Evolutionary conservation across 2,797 vertebrate species (phyloP), one percentile per base, ranked within the genome.

Genomic region (Danio choprae): DNA sequence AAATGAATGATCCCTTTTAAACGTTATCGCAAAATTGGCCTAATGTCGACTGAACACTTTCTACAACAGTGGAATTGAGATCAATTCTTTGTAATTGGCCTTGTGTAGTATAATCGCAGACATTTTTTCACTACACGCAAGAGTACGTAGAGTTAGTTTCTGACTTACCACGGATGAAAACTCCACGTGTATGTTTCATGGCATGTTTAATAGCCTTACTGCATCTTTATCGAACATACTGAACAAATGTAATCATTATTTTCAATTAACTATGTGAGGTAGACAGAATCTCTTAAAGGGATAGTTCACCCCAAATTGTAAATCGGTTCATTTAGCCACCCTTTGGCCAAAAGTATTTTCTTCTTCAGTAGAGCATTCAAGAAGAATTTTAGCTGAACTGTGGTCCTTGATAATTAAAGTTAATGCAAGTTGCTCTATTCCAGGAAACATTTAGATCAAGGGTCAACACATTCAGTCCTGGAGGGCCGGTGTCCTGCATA

Each of bases 51-150:
- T 69, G 40, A 0, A 50, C 20, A 48, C n/a, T n/a, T 63, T 68
- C 48, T 46, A 72, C 63, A 46, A 22, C 60, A 10, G 56, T 44
- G 38, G 15, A 74, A 65, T 74, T 56, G 18, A 64, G 70, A 83
- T 85, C 22, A 79, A 82, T 84, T 79, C 76, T 74, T 20, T 80
- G 63, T 83, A 83, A 83, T 83, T 79, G 84, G 62, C 73, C 71
- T 51, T 20, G 20, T 62, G 38, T 18, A n/a, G 46, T 44, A 46
- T 77, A 74, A 80, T 69, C 60, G 36, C 71, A 68, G 73, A 81
- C 56, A 50, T 77, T 79, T 73, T 85, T 71, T 53, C 41, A 76
- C 59, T 81, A 22, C 44, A 63, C 13, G 15, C 46, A 53, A 29
- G 18, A 68, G 55, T 6, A 51, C 18, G 55, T 12, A 65, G n/a